Base-by-base conservation (phyloP, 2,113 vertebrate genomes). In the Porphyrio hochstetteri region DNA sequence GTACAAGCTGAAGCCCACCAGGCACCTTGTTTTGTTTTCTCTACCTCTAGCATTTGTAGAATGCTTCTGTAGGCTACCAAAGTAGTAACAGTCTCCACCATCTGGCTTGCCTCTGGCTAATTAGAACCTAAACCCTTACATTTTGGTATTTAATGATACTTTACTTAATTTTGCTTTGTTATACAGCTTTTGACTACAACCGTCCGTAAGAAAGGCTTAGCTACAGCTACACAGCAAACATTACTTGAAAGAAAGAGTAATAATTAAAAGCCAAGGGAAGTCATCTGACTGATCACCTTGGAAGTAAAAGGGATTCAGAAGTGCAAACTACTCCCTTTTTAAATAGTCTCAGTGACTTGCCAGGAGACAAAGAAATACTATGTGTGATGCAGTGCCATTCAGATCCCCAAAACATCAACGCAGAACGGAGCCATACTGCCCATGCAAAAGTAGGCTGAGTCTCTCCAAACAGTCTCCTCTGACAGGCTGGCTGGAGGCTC, bases 371-470 rank as follows among this genome's bases (percentile, higher is more conserved):
- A 52, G 20, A 31, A 3, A 68, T 16, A 25, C 16, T 52, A 17
- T 16, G 29, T 19, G 53, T 57, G 28, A 44, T 42, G 29, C 20
- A 31, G 15, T 6, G 11, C 27, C 65, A 57, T 24, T 74, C 16
- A 56, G 29, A 20, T 4, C 17, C 76, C 56, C 19, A 28, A 10
- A 55, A 71, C 9, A n/a, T 10, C 42, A 50, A 20, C 1, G 31
- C 0, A 35, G 33, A 61, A 84, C 0, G 10, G 13, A 90, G 74
- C 53, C 42, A 25, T 0, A 9, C 21, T 19, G 15, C 38, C 21
- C 21, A 55, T 11, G 55, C 27, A 25, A 36, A 63, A 78, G 27
- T 1, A 18, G 46, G 28, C 17, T 0, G 16, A 55, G 42, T 56
- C 60, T 82, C 81, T 65, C 25, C 6, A 44, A 93, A 75, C 3